Conservation (phyloP, 1,140 invertebrate species). For the Gonioctena quinquepunctata region DNA sequence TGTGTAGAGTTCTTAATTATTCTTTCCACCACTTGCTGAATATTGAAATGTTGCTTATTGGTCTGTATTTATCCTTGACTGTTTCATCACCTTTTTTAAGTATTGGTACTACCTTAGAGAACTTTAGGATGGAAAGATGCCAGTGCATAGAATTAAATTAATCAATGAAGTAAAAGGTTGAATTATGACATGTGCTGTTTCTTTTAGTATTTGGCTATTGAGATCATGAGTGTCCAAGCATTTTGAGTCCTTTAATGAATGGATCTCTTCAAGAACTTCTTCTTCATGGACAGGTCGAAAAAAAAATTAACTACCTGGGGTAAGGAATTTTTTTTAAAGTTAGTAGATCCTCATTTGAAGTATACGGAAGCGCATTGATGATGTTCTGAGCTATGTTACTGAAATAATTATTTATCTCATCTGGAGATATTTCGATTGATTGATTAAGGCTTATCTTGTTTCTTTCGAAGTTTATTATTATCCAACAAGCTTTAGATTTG, state of each 20-base stretch:
- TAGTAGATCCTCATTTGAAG: background rate
- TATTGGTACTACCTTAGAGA: background rate
- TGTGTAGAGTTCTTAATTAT: too few species aligned
- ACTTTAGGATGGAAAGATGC: background rate
- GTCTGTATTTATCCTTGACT: background rate
- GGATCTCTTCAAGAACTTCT: background rate
- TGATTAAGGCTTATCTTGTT: background rate
- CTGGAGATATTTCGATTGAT: background rate
- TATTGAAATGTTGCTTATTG: background rate
- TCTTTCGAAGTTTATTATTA: background rate
- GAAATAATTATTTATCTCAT: background rate
- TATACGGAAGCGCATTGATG: background rate
- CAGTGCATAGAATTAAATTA: too few species aligned
- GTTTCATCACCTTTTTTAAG: background rate
- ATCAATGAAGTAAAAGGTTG: too few species aligned
- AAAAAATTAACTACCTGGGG: background rate
- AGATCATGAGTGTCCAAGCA: background rate
- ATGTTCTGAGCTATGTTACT: background rate
- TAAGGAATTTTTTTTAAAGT: background rate
- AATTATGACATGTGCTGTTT: too few species aligned
- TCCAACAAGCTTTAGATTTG: background rate
- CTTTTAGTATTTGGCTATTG: background rate
- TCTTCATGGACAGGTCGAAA: too few species aligned
- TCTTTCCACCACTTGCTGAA: background rate
- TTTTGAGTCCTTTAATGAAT: background rate